Evolutionary conservation across 2,113 vertebrate genomes (phyloP), one percentile per base, ranked within the genome.

Genomic region (Paratilapia polleni): DNA sequence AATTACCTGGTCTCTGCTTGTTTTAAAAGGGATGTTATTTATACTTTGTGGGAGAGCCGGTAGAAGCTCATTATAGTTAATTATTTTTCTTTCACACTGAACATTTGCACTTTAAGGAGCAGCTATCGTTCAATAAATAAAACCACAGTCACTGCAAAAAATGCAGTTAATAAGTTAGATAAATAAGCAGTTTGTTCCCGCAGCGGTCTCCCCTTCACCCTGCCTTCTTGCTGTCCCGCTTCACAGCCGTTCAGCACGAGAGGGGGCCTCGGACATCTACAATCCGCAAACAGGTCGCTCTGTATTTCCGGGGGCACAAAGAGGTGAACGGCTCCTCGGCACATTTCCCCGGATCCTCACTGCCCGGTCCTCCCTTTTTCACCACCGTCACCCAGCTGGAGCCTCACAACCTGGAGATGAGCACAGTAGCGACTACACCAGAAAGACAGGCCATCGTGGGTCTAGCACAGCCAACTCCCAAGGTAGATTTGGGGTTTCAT

Each of bases 261-360:
- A 95, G 98, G 89, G 98, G 98, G 0, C 98, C 98, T 54, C 96
- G 98, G 80, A 99, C 98, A 1, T 99, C 98, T 62, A 99, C 98
- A 57, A 99, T 99, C 91, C 96, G 98, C 88, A 99, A 99, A 93
- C 98, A 99, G 92, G 98, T 99, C 87, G 98, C 98, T 52, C 96
- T 99, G 28, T 99, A 99, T 95, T 99, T 99, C 94, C 96, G 98
- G 1, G 98, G 98, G 47, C 98, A 99, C 92, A 99, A 99, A 90
- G 98, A 99, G 77, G 98, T 99, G 88, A 98, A 97, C 28, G 96
- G 98, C 2, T 93, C 97, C 0, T 94, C 97, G 0, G 94, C 97
- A 0, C 98, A 98, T 87, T 99, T 99, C 89, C 96, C 98, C 0
- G 93, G 97, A 0, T 93, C 97, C 0, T 95, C 98, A 24, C 94